Base-by-base conservation (phyloP, 2,888 invertebrate genomes). In the Trichopria drosophilae region DNA sequence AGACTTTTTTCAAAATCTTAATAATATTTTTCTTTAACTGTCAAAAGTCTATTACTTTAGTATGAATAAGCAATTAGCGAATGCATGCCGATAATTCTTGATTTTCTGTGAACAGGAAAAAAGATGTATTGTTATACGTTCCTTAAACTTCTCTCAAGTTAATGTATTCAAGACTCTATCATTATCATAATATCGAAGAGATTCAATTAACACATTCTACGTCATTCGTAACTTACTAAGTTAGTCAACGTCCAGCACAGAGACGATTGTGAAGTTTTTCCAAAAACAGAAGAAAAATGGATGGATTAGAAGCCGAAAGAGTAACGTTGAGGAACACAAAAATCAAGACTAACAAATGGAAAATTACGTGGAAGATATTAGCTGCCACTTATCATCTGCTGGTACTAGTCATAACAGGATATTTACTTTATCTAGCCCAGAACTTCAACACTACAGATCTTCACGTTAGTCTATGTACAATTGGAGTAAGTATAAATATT, bases 391-490 rank as follows among this genome's bases (percentile, higher is more conserved):
- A 59, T 41, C 61, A 63, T 29, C 41, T 45, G 16, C 34, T 63
- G 34, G 57, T 63, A 28, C 19, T 59, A 32, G 43, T 56, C 40
- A 35, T 56, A 7, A 60, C 53, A 6, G 35, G 45, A 15, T 62
- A 60, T 35, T 32, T 61, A 9, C 23, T 41, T 13, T 56, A 51
- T 28, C 35, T 53, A 12, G 41, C 37, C 31, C n/a, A 40, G 6
- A 43, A 57, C 36, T 35, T 58, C 16, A 43, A 26, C 28, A 31
- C 18, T 10, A 48, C 32, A 10, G 55, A 58, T 49, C 42, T 51
- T 15, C 63, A 62, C 35, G 58, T 51, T 1, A 10, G 58, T 1
- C 43, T 62, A 5, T 59, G 59, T 32, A 56, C 64, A 22, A 6
- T 60, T 6, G 59, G 60, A 42, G 63, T 64, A 51, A 55, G 64